Evolutionary conservation across 2,888 invertebrate genomes (phyloP).

Genomic region (Acanthosepion lycidas): DNA sequence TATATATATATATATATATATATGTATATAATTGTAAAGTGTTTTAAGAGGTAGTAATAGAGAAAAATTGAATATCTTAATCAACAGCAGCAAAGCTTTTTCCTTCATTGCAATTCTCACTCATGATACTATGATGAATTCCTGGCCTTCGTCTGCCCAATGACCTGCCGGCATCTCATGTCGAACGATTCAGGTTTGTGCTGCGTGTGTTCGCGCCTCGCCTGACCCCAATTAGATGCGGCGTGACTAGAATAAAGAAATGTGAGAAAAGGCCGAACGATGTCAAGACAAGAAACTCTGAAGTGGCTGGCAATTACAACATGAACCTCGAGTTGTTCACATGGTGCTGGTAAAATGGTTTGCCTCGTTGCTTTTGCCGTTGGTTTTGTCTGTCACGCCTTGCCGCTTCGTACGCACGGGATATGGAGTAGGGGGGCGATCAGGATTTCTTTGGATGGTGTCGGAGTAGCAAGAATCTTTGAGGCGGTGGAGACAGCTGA

Average conservation of each 20-base stretch:
- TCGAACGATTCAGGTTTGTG: background rate
- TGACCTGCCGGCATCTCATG: conserved; percentile 33
- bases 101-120: background rate
- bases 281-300: background rate
- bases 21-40: no score
- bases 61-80: background rate
- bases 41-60: background rate
- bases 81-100: background rate
- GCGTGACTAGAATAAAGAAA: background rate
- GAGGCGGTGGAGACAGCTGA: background rate
- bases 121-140: background rate
- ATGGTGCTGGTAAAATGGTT: background rate
- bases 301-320: conserved; percentile 33
- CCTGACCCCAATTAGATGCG: conserved; percentile 12
- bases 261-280: no score
- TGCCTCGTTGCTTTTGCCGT: background rate
- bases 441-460: background rate
- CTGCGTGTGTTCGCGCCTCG: background rate
- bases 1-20: no score
- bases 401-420: background rate
- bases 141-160: background rate
- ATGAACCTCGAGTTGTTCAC: background rate
- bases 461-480: background rate
- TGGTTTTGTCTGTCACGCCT: background rate
- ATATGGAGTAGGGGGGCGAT: background rate